These are phyloP conservation scores for Aurelia aurita DNA, from an alignment of 30 jellyfish, hydroid and myxozoan genomes.

Conservation along the genomic window DNA sequence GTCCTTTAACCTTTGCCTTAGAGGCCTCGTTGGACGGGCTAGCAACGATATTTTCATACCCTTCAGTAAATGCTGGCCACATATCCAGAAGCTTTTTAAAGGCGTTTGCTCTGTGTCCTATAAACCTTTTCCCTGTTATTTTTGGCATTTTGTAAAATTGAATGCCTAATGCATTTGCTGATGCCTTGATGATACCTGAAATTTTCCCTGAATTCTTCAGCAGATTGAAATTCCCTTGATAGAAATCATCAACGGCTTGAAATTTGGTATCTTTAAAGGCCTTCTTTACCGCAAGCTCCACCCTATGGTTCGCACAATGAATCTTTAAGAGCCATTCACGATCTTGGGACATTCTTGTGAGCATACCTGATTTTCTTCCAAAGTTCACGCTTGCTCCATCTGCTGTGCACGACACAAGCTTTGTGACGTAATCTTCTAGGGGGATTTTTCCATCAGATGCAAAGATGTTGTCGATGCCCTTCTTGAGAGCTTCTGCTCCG, in stretches of 20 bases:
- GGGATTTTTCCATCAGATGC: slow-evolving; percentile 22
- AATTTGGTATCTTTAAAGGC: slow-evolving; percentile 57
- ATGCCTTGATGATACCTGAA: slow-evolving; percentile 20
- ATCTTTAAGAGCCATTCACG: slow-evolving; percentile 78
- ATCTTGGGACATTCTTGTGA: slow-evolving; percentile 30
- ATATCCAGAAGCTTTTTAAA: slow-evolving; percentile 52
- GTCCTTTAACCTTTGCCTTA: slow-evolving; percentile 31
- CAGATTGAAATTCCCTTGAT: slow-evolving; percentile 36
- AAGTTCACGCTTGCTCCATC: slow-evolving; percentile 82
- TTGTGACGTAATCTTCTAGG: slow-evolving; percentile 35
- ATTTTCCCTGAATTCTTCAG: slow-evolving; percentile 74
- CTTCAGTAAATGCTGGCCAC: slow-evolving; percentile 81
- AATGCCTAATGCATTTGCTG: slow-evolving; percentile 32
- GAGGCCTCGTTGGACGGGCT: slow-evolving; percentile 23
- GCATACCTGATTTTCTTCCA: slow-evolving; percentile 66
- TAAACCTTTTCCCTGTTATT: slow-evolving; percentile 74
- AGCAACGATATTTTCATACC: slow-evolving; percentile 61
- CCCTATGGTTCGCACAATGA: slow-evolving; percentile 78
- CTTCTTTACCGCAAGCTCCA: slow-evolving; percentile 80
- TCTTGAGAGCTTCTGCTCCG: slow-evolving; percentile 51
- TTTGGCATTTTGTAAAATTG: slow-evolving; percentile 56
- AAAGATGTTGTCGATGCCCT: slow-evolving; percentile 32
- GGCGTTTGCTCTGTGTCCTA: slow-evolving; percentile 76
- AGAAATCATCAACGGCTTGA: slow-evolving; percentile 58
- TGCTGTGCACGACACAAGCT: slow-evolving; percentile 62